These are phyloP conservation scores for Hyla sarda DNA, from an alignment of 2,113 vertebrate genomes.

Conservation along the genomic window DNA sequence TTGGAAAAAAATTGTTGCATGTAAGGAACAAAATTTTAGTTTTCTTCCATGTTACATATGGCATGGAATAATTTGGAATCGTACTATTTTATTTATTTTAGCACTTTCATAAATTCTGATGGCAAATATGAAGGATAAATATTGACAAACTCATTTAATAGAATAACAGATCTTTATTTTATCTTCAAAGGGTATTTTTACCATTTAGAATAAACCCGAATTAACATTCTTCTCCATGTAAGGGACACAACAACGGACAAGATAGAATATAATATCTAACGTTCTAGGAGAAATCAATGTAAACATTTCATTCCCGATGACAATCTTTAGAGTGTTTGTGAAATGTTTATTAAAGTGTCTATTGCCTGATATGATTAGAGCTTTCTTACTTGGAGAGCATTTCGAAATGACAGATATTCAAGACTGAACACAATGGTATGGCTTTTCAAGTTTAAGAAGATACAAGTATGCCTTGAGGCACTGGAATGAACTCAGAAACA, in stretches of 20 bases:
- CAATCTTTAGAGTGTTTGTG: conserved; percentile 60
- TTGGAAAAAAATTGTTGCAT: too few relatives aligned
- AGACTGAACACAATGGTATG: conserved; percentile 67
- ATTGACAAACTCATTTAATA: too few relatives aligned
- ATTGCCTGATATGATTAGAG: conserved; percentile 63
- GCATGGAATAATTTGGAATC: too few relatives aligned
- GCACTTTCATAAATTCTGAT: too few relatives aligned
- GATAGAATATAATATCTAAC: conserved; percentile 26
- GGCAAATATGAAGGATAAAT: too few relatives aligned
- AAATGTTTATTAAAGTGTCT: conserved; percentile 62
- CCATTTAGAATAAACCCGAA: too few relatives aligned
- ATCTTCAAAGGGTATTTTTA: too few relatives aligned
- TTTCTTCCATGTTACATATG: too few relatives aligned
- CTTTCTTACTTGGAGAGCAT: conserved; percentile 60
- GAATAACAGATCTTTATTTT: too few relatives aligned
- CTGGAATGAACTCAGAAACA: conserved; percentile 71
- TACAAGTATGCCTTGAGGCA: conserved; percentile 68
- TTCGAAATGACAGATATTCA: conserved; percentile 67
- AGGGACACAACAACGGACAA: neutral
- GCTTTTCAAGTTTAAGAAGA: conserved; percentile 66
- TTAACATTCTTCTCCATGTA: conserved; percentile 34
- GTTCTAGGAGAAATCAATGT: conserved; percentile 33
- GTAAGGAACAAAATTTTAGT: too few relatives aligned
- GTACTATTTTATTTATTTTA: too few relatives aligned
- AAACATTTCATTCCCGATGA: conserved; percentile 55